phyloP scores from a whole-genome alignment of 2,797 vertebrate genomes.

The Phrynocephalus vlangalii region DNA sequence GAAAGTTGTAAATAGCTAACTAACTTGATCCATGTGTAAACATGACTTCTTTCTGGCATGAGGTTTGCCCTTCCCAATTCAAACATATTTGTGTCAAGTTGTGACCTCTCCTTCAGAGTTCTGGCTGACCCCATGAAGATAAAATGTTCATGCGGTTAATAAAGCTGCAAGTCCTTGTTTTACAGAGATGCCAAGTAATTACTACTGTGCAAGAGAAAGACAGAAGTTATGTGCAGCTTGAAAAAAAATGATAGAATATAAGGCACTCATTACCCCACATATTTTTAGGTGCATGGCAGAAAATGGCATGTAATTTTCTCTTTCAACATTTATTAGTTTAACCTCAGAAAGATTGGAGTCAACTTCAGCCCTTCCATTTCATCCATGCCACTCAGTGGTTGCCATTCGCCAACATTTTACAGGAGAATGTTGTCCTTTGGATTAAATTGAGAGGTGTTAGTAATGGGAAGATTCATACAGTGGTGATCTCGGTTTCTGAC shows the following conservation, averaged over 20 bases:
- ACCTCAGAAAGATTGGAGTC: conserved; percentile 33
- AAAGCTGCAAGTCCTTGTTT: conserved; percentile 44
- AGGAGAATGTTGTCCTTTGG: conserved; percentile 31
- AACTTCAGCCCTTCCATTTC: background rate
- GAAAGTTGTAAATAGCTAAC: background rate
- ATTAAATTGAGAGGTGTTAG: background rate
- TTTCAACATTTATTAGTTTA: conserved; percentile 28
- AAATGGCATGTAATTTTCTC: conserved; percentile 38
- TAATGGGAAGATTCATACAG: conserved; percentile 23
- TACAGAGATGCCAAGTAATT: conserved; percentile 60
- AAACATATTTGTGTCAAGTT: conserved; percentile 65
- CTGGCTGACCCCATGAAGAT: conserved; percentile 52
- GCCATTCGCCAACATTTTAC: background rate
- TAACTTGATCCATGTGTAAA: conserved; percentile 61
- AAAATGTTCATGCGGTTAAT: conserved; percentile 68
- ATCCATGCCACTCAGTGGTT: background rate
- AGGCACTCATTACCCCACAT: conserved; percentile 44
- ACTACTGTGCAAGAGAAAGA: conserved; percentile 54
- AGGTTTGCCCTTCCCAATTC: conserved; percentile 68
- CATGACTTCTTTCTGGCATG: conserved; percentile 58
- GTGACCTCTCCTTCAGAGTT: conserved; percentile 63
- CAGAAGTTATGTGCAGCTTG: conserved; percentile 44
- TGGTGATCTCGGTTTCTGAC: background rate
- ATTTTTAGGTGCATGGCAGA: conserved; percentile 24
- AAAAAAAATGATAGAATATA: conserved; percentile 36